A percentile compares a stretch with the other conserved stretches of the same genome.
phyloP scores from a whole-genome alignment of 2,888 invertebrate species.

The Brenthis daphne region DNA sequence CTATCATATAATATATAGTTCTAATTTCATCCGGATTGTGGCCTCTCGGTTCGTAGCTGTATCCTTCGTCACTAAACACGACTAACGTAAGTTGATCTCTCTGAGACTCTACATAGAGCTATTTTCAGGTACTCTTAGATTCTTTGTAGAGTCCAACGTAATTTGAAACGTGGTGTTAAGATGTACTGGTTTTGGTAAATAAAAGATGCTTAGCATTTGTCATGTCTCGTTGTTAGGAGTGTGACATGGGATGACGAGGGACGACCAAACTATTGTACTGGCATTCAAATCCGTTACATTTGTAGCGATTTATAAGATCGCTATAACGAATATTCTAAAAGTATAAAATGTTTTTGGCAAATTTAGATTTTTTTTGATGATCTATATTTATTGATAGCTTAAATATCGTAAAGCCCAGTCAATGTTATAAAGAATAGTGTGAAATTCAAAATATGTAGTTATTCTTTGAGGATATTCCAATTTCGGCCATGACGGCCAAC shows the following conservation, averaged over 20 bases:
- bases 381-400: neutral
- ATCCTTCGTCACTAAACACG: slow-evolving; percentile 13
- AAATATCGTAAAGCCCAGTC: too few species aligned
- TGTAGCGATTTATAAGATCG: slow-evolving; percentile 38
- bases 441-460: too few species aligned
- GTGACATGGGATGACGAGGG: slow-evolving; percentile 59
- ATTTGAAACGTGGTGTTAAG: neutral
- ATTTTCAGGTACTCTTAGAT: neutral
- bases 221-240: slow-evolving; percentile 53
- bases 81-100: neutral
- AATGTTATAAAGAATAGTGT: too few species aligned
- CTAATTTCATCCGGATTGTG: slow-evolving; percentile 10
- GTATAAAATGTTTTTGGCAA: neutral
- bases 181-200: slow-evolving; percentile 26
- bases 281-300: slow-evolving; percentile 47
- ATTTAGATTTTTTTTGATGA: neutral
- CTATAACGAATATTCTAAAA: slow-evolving; percentile 29
- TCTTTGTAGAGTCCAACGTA: neutral
- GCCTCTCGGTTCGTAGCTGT: neutral
- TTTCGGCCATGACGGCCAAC: too few species aligned
- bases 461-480: too few species aligned
- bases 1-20: neutral
- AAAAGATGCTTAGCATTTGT: slow-evolving; percentile 60
- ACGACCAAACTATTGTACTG: slow-evolving; percentile 44
- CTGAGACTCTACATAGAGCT: neutral